These are phyloP conservation scores for Phylloscopus whistleri DNA, from an alignment of 2,113 vertebrate genomes.

Conservation along the genomic window DNA sequence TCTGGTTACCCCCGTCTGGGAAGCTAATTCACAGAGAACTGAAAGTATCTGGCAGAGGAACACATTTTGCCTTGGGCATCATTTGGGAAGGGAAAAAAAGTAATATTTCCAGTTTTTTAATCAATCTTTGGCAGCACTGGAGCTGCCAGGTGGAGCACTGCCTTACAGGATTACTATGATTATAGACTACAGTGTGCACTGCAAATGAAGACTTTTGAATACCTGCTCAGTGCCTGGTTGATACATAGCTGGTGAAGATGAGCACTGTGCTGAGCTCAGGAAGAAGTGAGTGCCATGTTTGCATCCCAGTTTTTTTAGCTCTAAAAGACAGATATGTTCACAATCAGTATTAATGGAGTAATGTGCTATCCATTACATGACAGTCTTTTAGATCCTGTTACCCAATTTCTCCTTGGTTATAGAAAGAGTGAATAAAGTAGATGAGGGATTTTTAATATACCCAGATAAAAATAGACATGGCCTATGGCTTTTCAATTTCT, in stretches of 20 bases:
- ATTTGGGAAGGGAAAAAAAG: neutral
- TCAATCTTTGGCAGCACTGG: slow-evolving; percentile 18
- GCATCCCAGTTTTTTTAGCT: neutral
- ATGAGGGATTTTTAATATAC: neutral
- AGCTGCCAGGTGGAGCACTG: neutral
- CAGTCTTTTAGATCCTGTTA: neutral
- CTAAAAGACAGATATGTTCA: neutral
- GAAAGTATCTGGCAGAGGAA: slow-evolving; percentile 48
- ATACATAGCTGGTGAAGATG: neutral
- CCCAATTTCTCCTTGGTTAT: neutral
- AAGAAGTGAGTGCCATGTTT: neutral
- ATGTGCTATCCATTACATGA: neutral
- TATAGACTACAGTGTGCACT: neutral
- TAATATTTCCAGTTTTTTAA: slow-evolving; percentile 60
- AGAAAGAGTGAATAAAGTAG: neutral
- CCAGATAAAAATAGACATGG: neutral
- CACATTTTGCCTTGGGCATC: slow-evolving; percentile 23
- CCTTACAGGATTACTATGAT: slow-evolving; percentile 21
- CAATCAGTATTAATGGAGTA: neutral
- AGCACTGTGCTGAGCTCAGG: neutral
- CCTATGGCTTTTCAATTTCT: neutral
- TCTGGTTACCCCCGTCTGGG: slow-evolving; percentile 17
- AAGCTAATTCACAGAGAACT: slow-evolving; percentile 35
- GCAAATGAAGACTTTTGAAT: neutral
- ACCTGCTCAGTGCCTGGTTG: neutral